phyloP scores from a whole-genome alignment of 2,113 vertebrate genomes.

The Gallinago jamesoni region DNA sequence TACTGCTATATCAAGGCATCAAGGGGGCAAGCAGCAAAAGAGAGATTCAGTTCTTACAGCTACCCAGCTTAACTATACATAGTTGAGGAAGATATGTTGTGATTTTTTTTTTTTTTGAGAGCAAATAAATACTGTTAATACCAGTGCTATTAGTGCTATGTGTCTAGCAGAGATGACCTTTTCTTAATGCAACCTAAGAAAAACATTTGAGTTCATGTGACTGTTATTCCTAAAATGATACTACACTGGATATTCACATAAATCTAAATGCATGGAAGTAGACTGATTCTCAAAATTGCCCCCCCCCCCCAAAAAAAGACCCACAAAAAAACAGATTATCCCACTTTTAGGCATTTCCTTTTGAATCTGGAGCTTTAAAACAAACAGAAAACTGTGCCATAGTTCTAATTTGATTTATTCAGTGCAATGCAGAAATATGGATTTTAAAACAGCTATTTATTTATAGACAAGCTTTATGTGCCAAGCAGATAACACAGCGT shows the following conservation, averaged over 20 bases:
- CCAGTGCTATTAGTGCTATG: background rate
- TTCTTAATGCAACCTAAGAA: background rate
- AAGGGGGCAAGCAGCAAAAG: background rate
- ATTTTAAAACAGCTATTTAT: conserved; percentile 2
- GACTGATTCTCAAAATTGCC: background rate
- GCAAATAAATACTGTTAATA: background rate
- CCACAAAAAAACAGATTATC: background rate
- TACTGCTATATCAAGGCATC: background rate
- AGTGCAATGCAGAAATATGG: background rate
- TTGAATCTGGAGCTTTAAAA: background rate
- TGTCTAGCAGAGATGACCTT: background rate
- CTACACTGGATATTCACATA: background rate
- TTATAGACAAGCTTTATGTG: conserved; percentile 10
- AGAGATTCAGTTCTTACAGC: background rate
- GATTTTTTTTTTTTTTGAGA: background rate
- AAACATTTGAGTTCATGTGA: background rate
- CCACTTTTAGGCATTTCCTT: background rate
- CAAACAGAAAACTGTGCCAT: background rate
- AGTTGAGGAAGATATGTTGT: background rate
- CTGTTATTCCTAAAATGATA: background rate
- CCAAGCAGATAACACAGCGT: background rate
- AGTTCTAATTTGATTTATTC: background rate
- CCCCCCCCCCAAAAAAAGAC: background rate
- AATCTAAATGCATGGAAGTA: background rate
- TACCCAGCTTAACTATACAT: background rate